Evolutionary conservation across 2,888 invertebrate species (phyloP).

Genomic region (Chalcis sispes): DNA sequence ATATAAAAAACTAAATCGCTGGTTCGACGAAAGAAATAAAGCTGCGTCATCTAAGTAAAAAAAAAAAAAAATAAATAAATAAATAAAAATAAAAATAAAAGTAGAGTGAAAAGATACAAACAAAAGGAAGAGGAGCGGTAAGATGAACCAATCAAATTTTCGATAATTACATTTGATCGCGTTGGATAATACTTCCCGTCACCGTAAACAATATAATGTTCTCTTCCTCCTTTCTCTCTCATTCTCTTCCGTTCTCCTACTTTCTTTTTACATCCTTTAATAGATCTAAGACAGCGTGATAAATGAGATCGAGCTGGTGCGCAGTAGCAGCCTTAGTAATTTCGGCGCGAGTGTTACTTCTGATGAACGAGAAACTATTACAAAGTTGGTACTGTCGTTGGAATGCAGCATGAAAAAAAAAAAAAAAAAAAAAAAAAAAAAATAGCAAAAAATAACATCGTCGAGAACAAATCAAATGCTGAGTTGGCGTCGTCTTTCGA

Average conservation of each 20-base stretch:
- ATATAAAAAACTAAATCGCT: too few species aligned
- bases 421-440: background rate
- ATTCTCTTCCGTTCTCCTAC: constrained; percentile 18
- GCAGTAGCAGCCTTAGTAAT: constrained; percentile 18
- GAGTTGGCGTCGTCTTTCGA: background rate
- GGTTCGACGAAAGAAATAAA: background rate
- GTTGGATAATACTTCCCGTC: constrained; percentile 50
- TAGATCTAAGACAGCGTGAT: constrained; percentile 56
- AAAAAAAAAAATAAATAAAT: background rate
- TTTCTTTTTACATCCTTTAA: constrained; percentile 26
- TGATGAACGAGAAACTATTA: too few species aligned
- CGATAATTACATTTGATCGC: constrained; percentile 54
- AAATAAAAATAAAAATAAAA: background rate
- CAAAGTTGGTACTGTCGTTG: too few species aligned
- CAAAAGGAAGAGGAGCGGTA: background rate
- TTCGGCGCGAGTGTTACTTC: too few species aligned
- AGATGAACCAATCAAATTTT: constrained; percentile 39
- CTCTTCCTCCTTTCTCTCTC: constrained; percentile 1
- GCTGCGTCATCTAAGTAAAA: background rate
- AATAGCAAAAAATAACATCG: background rate
- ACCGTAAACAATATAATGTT: constrained; percentile 28
- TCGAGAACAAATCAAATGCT: background rate
- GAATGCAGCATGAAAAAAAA: too few species aligned
- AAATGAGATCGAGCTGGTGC: constrained; percentile 61
- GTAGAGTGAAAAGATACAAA: background rate